A percentile compares a stretch with the other conserved stretches of the same genome.
Evolutionary conservation across 1,140 invertebrate genomes (phyloP).

Genomic region (Cataglyphis hispanica): DNA sequence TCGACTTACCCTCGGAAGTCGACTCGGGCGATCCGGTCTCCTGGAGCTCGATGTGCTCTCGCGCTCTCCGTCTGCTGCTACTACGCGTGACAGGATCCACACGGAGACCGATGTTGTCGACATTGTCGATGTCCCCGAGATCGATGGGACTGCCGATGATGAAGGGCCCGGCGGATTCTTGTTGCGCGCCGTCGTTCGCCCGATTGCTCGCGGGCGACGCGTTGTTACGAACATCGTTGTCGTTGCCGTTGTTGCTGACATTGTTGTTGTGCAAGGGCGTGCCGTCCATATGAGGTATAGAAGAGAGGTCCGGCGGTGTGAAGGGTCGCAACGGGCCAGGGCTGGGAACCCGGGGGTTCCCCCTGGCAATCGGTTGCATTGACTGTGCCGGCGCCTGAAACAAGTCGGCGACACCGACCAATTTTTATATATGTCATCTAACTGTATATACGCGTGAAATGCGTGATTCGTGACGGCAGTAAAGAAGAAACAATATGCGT

Average conservation of each 20-base stretch:
- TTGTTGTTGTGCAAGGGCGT: constrained; percentile 68
- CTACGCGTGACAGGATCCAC: constrained; percentile 69
- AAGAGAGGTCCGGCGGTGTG: constrained; percentile 83
- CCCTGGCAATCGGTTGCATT: constrained; percentile 84
- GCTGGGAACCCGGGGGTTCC: constrained; percentile 79
- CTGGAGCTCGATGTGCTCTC: constrained; percentile 84
- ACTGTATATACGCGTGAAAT: background rate
- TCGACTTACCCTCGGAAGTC: constrained; percentile 69
- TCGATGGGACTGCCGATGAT: constrained; percentile 85
- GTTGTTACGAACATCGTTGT: constrained; percentile 42
- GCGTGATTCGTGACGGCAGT: background rate
- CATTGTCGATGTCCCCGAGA: constrained; percentile 84
- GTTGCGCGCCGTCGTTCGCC: constrained; percentile 66
- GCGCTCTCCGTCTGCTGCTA: constrained; percentile 71
- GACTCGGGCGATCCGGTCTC: constrained; percentile 72
- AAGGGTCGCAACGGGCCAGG: constrained; percentile 80
- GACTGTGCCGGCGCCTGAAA: constrained; percentile 82
- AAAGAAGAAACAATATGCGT: background rate
- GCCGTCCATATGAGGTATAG: constrained; percentile 86
- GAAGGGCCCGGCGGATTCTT: constrained; percentile 80
- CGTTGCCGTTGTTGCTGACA: background rate
- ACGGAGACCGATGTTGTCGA: constrained; percentile 82
- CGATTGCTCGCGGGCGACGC: constrained; percentile 39
- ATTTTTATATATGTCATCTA: background rate
- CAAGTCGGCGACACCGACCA: background rate